Base-by-base conservation (phyloP, 2,888 invertebrate genomes). In the Omphaloscelis lunosa region DNA sequence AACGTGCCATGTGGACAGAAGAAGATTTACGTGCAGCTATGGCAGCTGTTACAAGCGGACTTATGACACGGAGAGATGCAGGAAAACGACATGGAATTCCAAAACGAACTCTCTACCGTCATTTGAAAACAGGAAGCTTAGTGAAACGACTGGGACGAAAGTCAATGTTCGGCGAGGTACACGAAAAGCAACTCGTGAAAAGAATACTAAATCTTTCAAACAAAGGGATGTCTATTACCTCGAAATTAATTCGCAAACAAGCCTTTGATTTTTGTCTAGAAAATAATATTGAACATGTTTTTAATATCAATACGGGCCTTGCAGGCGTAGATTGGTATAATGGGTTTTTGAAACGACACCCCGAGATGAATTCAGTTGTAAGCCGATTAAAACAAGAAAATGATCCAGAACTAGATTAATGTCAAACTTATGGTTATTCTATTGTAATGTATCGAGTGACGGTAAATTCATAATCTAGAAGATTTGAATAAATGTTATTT, bases 1-100 rank as follows among this genome's bases (percentile, higher is more conserved):
- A 59, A 34, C 45, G 62, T n/a, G 27, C 51, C 15, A 15, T 7
- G 20, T 82, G 82, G 81, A 20, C 81, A 12, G 81, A 81, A 48
- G 58, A 78, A 12, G 45, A 34, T 29, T 45, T 82, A 11, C 61
- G 34, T 11, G 66, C 72, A 27, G 82, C 82, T 29, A 63, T 82
- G 71, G 27, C 6, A 34, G 75, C 75, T 34, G 79, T 79, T 17
- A 45, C 12, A 34, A 27, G 8, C 20, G 56, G 71, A 27, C 5
- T 12, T 0, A 39, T 82, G 29, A 27, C 63, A 17, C 15, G 0
- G 6, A 17, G 5, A 12, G 48, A 56, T 58, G 82, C 82, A 27
- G 53, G 20, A 65, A 39, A 11, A 11, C 58, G 0, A 1, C 27
- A 82, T 69, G 48, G 59, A 12, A 75, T 82, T 12, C 82, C 82